Percentiles rank a stretch among this genome's conserved stretches.
phyloP scores from a whole-genome alignment of 2,797 vertebrate genomes.

The Myiothlypis coronata region DNA sequence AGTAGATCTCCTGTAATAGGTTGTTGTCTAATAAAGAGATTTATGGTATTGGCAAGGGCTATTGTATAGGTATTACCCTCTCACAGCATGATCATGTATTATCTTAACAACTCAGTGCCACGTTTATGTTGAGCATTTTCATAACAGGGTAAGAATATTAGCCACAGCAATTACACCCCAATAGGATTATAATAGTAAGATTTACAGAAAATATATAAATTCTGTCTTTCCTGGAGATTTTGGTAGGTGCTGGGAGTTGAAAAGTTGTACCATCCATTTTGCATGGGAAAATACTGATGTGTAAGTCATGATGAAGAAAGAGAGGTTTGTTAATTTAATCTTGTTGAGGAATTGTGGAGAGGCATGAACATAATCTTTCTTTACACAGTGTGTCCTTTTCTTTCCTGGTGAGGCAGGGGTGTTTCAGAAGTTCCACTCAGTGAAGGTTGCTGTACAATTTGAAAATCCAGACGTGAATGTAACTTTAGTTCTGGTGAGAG shows the following conservation, averaged over 20 bases:
- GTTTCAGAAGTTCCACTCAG: constrained; percentile 43
- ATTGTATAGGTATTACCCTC: constrained; percentile 79
- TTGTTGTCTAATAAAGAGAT: constrained; percentile 80
- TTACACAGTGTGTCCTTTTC: background rate
- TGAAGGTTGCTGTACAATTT: background rate
- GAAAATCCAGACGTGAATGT: background rate
- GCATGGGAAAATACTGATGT: background rate
- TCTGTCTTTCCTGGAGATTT: background rate
- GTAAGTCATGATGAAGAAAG: background rate
- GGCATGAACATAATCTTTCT: background rate
- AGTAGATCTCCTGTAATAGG: constrained; percentile 72
- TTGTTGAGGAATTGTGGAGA: constrained; percentile 10
- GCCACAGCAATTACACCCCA: constrained; percentile 81
- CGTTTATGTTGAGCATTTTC: constrained; percentile 77
- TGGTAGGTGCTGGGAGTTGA: constrained; percentile 11
- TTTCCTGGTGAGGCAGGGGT: constrained; percentile 24
- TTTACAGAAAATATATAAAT: constrained; percentile 66
- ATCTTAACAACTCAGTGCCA: constrained; percentile 77
- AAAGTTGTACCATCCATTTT: constrained; percentile 27
- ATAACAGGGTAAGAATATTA: constrained; percentile 78
- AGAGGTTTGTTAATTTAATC: constrained; percentile 34
- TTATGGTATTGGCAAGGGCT: constrained; percentile 72
- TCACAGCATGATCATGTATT: constrained; percentile 75
- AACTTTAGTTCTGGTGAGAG: constrained; percentile 31
- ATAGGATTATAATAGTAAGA: constrained; percentile 79